phyloP scores from a whole-genome alignment of 1,140 invertebrate genomes.

The Zaprionus lachaisei region DNA sequence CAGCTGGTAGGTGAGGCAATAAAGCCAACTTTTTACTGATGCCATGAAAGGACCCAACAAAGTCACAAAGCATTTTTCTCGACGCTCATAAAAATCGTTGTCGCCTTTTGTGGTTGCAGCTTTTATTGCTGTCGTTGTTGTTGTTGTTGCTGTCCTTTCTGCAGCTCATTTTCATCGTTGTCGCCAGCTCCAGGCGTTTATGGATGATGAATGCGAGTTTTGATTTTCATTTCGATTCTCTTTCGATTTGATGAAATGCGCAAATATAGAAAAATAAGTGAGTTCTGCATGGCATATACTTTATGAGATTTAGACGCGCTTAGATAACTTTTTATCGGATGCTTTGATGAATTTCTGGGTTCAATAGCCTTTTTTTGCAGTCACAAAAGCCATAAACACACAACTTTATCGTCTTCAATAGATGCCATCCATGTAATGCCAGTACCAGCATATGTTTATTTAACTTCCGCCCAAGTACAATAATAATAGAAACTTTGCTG shows the following conservation, averaged over 20 bases:
- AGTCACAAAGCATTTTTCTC: slow-evolving; percentile 77
- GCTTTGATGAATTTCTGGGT: slow-evolving; percentile 45
- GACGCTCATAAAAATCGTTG: slow-evolving; percentile 69
- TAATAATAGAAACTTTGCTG: slow-evolving; percentile 10
- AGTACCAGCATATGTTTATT: slow-evolving; percentile 20
- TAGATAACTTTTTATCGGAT: slow-evolving; percentile 26
- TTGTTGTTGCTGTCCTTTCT: slow-evolving; percentile 20
- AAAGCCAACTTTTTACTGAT: slow-evolving; percentile 77
- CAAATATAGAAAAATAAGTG: slow-evolving; percentile 41
- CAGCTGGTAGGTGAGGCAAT: slow-evolving; percentile 76
- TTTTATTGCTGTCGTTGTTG: slow-evolving; percentile 16
- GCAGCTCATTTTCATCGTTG: slow-evolving; percentile 39
- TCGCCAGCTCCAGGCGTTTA: slow-evolving; percentile 57
- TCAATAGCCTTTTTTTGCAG: slow-evolving; percentile 57
- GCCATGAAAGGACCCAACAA: slow-evolving; percentile 78
- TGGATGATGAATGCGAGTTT: slow-evolving; percentile 78
- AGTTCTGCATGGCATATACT: slow-evolving; percentile 19
- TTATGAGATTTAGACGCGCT: slow-evolving; percentile 10
- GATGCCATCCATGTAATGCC: slow-evolving; percentile 6
- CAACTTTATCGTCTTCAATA: slow-evolving; percentile 11
- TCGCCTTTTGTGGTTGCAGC: slow-evolving; percentile 44
- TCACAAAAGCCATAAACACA: slow-evolving; percentile 30
- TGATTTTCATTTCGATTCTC: slow-evolving; percentile 57
- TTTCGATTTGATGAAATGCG: slow-evolving; percentile 65
- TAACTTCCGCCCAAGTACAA: slow-evolving; percentile 5